Percentiles rank a stretch among this genome's conserved stretches.
Evolutionary conservation across 2,888 invertebrate species (phyloP).

Genomic region (Ptilodon capucinus): DNA sequence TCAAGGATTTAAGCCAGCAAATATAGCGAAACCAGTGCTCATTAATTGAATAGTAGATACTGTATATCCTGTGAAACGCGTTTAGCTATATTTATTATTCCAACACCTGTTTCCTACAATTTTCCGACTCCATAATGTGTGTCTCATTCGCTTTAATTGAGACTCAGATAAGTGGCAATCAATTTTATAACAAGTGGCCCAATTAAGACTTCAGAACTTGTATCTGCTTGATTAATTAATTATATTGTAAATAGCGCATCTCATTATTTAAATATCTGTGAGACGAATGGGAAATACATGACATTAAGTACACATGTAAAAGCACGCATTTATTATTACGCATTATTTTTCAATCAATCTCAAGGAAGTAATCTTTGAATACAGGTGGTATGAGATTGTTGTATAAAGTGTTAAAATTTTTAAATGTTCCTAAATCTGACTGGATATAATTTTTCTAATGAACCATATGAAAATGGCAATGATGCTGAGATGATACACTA

Average conservation of each 20-base stretch:
- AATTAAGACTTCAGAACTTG: conserved; percentile 39
- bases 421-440: too few relatives aligned
- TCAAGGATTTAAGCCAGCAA: background rate
- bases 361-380: too few relatives aligned
- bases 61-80: conserved; percentile 20
- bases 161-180: conserved; percentile 45
- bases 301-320: too few relatives aligned
- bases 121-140: conserved; percentile 25
- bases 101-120: conserved; percentile 41
- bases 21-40: background rate
- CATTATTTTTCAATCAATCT: too few relatives aligned
- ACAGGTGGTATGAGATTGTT: too few relatives aligned
- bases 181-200: conserved; percentile 41
- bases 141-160: conserved; percentile 44
- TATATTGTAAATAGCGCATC: conserved; percentile 42
- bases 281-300: too few relatives aligned
- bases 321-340: too few relatives aligned
- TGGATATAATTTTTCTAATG: too few relatives aligned
- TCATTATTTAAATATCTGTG: conserved; percentile 19
- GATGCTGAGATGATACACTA: too few relatives aligned
- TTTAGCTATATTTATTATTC: conserved; percentile 19
- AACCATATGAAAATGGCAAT: too few relatives aligned
- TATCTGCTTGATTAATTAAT: conserved; percentile 39
- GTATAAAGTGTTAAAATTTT: too few relatives aligned
- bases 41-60: conserved; percentile 23